A percentile compares a stretch with the other conserved stretches of the same genome.
phyloP scores from a whole-genome alignment of 2,797 vertebrate species.

The Eulemur mongoz region DNA sequence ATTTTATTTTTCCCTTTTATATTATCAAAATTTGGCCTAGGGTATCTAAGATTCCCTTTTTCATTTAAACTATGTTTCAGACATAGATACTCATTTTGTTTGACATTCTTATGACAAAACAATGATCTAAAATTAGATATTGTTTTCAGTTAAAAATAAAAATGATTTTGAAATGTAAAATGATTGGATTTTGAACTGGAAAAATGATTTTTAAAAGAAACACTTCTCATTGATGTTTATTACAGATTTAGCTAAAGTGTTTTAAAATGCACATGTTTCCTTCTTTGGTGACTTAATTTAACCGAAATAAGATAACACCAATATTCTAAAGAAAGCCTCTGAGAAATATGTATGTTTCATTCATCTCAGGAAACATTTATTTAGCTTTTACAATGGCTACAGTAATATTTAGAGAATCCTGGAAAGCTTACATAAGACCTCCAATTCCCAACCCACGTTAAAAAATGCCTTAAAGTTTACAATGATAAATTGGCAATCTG shows the following conservation, averaged over 20 bases:
- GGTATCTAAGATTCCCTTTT: not conserved
- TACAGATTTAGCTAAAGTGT: not conserved
- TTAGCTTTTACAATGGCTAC: not conserved
- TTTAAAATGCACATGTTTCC: not conserved
- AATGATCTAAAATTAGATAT: not conserved
- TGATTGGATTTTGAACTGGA: not conserved
- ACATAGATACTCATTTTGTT: not conserved
- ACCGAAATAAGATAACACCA: not conserved
- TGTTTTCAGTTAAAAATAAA: constrained; percentile 39
- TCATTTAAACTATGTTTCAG: not conserved
- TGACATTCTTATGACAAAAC: not conserved
- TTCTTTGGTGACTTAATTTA: not conserved
- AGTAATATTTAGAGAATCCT: not conserved
- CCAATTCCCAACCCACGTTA: not conserved
- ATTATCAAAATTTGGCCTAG: not conserved
- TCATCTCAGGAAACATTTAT: not conserved
- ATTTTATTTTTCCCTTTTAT: not conserved
- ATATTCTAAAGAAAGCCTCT: not conserved
- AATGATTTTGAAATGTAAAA: not conserved
- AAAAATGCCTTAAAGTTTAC: not conserved
- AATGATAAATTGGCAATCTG: not conserved
- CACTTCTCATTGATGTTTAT: not conserved
- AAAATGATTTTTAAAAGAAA: not conserved
- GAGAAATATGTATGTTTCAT: not conserved
- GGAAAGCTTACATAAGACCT: not conserved